Conservation (phyloP, 1,140 invertebrate species). For the Thrips palmi region DNA sequence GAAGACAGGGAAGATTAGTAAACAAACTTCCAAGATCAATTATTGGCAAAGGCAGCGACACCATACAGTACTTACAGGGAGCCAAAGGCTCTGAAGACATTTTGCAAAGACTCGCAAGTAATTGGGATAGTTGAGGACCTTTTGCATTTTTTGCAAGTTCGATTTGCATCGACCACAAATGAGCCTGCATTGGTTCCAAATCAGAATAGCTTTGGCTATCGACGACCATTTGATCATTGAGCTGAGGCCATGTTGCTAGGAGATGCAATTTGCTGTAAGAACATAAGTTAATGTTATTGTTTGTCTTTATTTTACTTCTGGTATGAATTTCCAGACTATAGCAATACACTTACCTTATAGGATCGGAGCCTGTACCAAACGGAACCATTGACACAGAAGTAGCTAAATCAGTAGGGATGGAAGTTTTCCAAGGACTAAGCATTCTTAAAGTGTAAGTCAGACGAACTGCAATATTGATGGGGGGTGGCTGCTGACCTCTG, state of each 20-base stretch:
- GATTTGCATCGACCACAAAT: slow-evolving; percentile 50
- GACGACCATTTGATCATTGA: slow-evolving; percentile 70
- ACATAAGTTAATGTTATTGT: too few species aligned
- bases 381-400: slow-evolving; percentile 45
- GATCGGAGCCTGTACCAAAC: slow-evolving; percentile 69
- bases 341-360: slow-evolving; percentile 32
- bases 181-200: slow-evolving; percentile 69
- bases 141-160: slow-evolving; percentile 34
- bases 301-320: too few species aligned
- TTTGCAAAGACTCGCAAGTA: not conserved
- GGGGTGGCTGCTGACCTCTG: slow-evolving; percentile 34
- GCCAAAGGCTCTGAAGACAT: slow-evolving; percentile 3
- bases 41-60: too few species aligned
- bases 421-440: too few species aligned
- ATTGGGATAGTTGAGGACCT: not conserved
- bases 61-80: too few species aligned
- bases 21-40: too few species aligned
- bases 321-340: not conserved
- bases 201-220: slow-evolving; percentile 77
- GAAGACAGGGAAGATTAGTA: too few species aligned
- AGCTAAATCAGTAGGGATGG: too few species aligned
- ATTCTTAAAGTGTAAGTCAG: slow-evolving; percentile 63
- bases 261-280: slow-evolving; percentile 53
- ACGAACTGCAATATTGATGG: slow-evolving; percentile 56
- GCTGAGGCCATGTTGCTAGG: slow-evolving; percentile 70